Conservation (phyloP, 2,797 vertebrate genomes). For the Lateolabrax maculatus region DNA sequence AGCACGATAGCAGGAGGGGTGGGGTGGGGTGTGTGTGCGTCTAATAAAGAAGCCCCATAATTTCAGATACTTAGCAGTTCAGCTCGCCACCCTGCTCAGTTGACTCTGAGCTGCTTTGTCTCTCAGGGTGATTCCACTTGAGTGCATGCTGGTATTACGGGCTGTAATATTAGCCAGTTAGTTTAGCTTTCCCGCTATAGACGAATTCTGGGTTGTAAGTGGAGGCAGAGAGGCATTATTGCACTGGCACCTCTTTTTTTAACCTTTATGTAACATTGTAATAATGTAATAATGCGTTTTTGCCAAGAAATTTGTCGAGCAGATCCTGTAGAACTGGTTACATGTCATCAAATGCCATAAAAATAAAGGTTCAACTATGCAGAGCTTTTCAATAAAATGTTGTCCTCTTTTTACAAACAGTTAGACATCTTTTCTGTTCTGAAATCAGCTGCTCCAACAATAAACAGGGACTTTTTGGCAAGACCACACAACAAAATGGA, state of each 20-base stretch:
- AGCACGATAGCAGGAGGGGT: not conserved
- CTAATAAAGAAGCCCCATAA: slow-evolving; percentile 33
- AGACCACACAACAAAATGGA: no score
- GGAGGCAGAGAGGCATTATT: not conserved
- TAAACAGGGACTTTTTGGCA: not conserved
- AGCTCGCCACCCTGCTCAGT: not conserved
- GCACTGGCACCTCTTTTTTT: not conserved
- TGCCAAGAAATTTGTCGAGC: not conserved
- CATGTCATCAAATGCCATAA: not conserved
- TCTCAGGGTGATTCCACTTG: slow-evolving; percentile 21
- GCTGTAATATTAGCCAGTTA: slow-evolving; percentile 24
- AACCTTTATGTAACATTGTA: not conserved
- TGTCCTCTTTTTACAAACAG: not conserved
- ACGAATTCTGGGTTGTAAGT: not conserved
- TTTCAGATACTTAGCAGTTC: slow-evolving; percentile 31
- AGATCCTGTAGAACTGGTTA: not conserved
- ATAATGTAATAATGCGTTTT: not conserved
- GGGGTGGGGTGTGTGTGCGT: no score
- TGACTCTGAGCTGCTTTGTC: slow-evolving; percentile 26
- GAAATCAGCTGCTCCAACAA: not conserved
- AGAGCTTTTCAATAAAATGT: no score
- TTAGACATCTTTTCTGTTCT: not conserved
- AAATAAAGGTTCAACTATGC: not conserved
- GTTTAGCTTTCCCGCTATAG: not conserved
- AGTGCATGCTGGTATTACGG: slow-evolving; percentile 23